phyloP scores from a whole-genome alignment of 2,888 invertebrate genomes.

The Campaea margaritaria region DNA sequence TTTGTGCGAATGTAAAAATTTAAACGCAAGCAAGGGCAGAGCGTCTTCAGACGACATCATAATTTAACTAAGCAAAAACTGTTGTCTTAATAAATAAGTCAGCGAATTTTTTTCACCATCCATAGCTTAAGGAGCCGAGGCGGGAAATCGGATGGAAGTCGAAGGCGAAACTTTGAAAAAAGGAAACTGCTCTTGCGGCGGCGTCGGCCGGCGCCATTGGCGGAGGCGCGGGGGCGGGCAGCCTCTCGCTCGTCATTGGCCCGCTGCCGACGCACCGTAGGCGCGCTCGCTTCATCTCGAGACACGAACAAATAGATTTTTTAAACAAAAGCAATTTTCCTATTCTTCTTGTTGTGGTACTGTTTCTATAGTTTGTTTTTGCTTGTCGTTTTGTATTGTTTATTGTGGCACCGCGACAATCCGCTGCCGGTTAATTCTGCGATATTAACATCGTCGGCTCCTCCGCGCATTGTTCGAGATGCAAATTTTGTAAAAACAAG shows the following conservation, averaged over 20 bases:
- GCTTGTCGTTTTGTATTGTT: constrained; percentile 82
- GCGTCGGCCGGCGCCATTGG: constrained; percentile 69
- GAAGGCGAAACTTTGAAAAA: constrained; percentile 84
- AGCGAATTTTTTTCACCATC: constrained; percentile 75
- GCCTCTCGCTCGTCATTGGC: constrained; percentile 71
- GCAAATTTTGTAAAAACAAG: constrained; percentile 78
- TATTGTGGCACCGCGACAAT: constrained; percentile 79
- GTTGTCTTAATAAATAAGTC: constrained; percentile 79
- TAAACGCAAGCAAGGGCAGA: constrained; percentile 47
- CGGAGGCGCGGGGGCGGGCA: constrained; percentile 73
- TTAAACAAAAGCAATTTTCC: constrained; percentile 85
- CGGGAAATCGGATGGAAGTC: constrained; percentile 84
- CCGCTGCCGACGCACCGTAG: constrained; percentile 70
- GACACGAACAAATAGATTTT: constrained; percentile 83
- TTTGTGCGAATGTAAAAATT: constrained; percentile 57
- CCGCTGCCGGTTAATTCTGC: constrained; percentile 81
- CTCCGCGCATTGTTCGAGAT: constrained; percentile 73
- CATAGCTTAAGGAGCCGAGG: constrained; percentile 78
- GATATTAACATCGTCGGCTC: constrained; percentile 75
- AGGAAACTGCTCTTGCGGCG: constrained; percentile 82
- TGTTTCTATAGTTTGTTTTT: constrained; percentile 83
- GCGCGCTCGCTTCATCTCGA: constrained; percentile 81
- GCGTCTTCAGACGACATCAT: constrained; percentile 71
- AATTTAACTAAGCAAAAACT: constrained; percentile 77
- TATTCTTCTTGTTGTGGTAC: constrained; percentile 83